Base-by-base conservation (phyloP, 2,888 invertebrate genomes). In the Coleophora deauratella region DNA sequence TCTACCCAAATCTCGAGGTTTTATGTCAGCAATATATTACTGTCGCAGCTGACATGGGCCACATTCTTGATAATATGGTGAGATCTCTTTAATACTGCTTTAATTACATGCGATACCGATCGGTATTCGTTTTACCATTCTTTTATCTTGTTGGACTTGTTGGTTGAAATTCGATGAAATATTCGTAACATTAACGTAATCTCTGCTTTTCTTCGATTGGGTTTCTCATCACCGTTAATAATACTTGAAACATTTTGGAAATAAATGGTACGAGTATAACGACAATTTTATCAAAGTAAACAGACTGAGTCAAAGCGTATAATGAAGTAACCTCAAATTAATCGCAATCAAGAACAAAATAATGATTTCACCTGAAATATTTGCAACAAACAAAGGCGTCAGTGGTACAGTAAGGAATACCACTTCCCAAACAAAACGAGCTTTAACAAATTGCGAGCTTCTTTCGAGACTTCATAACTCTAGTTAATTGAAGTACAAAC, bases 21-120 rank as follows among this genome's bases (percentile, higher is more conserved):
- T 82, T 78, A 80, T 77, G 82, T 78, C 77, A 69, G 76, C 68
- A 66, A 82, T 84, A 82, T 73, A 72, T 84, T 80, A 81, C 73
- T 68, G 72, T 74, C 77, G 59, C 47, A 52, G 65, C 70, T 67
- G 68, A 73, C 74, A 57, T 51, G 51, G 66, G 52, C 70, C 69
- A 51, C 75, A 77, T 78, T 74, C 70, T 56, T 63, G 78, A 75
- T 79, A 72, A 74, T 69, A 65, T 58, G 61, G 68, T 62, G 64
- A 72, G 75, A 81, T 78, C 76, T 72, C 69, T 66, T 76, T 68
- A 76, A 75, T 73, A 76, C 75, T 69, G 69, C 67, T 67, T 78
- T 82, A 81, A 84, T 84, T 84, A 79, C 69, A 61, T 56, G 49
- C 58, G 82, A 84, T 82, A 77, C 61, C 50, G 59, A 82, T 84